phyloP scores from a whole-genome alignment of 23 tunicate genomes.

The Corella eumyota region DNA sequence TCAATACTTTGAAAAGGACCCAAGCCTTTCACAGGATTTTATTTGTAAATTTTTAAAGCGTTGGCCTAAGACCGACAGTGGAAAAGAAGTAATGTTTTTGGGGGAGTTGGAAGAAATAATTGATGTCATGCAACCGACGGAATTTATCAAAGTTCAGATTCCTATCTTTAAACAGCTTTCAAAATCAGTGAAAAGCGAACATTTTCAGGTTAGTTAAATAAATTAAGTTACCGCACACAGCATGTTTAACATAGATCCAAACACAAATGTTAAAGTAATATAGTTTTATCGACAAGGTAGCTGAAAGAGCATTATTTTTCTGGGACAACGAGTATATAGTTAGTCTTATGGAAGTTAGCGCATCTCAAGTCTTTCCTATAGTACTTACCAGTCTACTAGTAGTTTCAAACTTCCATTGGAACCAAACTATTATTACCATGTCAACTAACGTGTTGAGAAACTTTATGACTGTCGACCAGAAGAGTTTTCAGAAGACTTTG shows the following conservation, averaged over 20 bases:
- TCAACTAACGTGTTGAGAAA: constrained; percentile 43
- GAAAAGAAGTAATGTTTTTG: constrained; percentile 70
- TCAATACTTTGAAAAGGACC: constrained; percentile 84
- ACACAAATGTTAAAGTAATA: background rate
- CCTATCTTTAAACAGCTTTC: constrained; percentile 48
- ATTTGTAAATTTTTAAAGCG: constrained; percentile 17
- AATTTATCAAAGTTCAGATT: constrained; percentile 47
- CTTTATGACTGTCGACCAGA: constrained; percentile 45
- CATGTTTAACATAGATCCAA: background rate
- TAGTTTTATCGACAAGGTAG: constrained; percentile 16
- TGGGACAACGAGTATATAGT: constrained; percentile 92
- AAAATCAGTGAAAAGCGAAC: constrained; percentile 54
- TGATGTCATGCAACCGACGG: constrained; percentile 80
- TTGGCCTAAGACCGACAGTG: constrained; percentile 54
- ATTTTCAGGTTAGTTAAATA: constrained; percentile 57
- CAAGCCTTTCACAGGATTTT: constrained; percentile 18
- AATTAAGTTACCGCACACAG: background rate
- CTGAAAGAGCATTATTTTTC: constrained; percentile 59
- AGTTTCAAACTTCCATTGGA: constrained; percentile 49
- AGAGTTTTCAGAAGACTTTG: constrained; percentile 13
- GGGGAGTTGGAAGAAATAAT: constrained; percentile 92
- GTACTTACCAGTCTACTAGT: constrained; percentile 27
- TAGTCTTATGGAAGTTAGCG: constrained; percentile 43
- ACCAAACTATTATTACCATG: constrained; percentile 28
- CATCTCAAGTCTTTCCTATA: constrained; percentile 28